phyloP scores from a whole-genome alignment of 2,797 vertebrate genomes.

The Crypturellus tataupa region DNA sequence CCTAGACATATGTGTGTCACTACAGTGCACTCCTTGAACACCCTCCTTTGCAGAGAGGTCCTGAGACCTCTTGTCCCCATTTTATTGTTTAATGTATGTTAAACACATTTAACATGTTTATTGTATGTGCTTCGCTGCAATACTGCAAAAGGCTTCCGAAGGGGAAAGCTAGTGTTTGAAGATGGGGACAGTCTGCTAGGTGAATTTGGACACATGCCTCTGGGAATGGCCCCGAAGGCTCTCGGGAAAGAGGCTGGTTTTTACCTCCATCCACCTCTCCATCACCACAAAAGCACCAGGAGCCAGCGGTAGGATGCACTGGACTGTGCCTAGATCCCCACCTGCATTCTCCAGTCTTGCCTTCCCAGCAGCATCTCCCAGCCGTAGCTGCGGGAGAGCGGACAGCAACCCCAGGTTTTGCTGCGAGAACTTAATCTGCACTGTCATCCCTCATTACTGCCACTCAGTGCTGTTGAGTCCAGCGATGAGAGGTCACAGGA shows the following conservation, averaged over 20 bases:
- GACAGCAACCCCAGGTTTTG: not conserved
- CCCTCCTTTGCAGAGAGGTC: not conserved
- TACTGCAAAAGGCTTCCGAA: not conserved
- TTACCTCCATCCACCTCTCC: not conserved
- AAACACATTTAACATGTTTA: too few species aligned
- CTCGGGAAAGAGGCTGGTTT: not conserved
- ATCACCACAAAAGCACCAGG: not conserved
- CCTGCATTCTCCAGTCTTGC: not conserved
- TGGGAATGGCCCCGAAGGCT: not conserved
- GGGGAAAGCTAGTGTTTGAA: not conserved
- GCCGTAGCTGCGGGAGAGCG: not conserved
- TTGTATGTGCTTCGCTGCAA: not conserved
- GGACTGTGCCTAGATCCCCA: not conserved
- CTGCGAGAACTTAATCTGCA: constrained; percentile 13
- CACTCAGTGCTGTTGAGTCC: constrained; percentile 53
- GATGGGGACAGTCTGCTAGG: not conserved
- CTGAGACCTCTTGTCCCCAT: not conserved
- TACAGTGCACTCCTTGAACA: not conserved
- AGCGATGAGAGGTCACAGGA: constrained; percentile 45
- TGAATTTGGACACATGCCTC: not conserved
- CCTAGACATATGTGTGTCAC: accelerated
- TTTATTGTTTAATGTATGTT: too few species aligned
- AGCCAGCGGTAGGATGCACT: not conserved
- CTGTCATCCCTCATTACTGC: constrained; percentile 41
- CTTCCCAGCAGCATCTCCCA: constrained; percentile 26